phyloP scores from a whole-genome alignment of 2,888 invertebrate genomes.

The Amblyteles armatorius region DNA sequence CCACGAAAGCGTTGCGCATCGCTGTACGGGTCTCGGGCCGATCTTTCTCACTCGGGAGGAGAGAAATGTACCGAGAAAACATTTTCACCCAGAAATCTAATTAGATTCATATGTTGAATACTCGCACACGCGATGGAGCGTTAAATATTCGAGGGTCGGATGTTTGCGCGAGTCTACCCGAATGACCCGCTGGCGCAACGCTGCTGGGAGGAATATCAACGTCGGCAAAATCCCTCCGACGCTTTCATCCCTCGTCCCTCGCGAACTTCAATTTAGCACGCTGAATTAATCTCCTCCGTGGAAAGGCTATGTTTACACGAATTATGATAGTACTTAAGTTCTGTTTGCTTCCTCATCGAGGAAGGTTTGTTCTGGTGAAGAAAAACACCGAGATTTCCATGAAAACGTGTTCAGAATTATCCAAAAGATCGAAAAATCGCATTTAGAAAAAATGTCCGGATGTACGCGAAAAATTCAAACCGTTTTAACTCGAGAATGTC shows the following conservation, averaged over 20 bases:
- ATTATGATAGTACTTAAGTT: not conserved
- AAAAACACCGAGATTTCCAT: too few relatives aligned
- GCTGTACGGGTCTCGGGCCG: not conserved
- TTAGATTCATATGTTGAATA: conserved; percentile 33
- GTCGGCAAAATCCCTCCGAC: conserved; percentile 20
- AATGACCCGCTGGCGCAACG: not conserved
- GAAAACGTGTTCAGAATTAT: too few relatives aligned
- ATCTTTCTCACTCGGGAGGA: not conserved
- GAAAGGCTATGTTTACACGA: conserved; percentile 22
- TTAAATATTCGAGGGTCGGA: conserved; percentile 38
- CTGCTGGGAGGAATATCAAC: conserved; percentile 19
- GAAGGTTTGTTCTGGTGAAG: too few relatives aligned
- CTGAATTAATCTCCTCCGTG: conserved; percentile 2
- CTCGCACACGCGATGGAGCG: conserved; percentile 39
- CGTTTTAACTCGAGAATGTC: too few relatives aligned
- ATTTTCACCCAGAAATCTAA: conserved; percentile 45
- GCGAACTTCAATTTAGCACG: conserved; percentile 4
- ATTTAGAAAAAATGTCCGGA: too few relatives aligned
- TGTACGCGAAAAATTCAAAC: too few relatives aligned
- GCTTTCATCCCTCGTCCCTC: conserved; percentile 27
- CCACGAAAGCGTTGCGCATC: conserved; percentile 7
- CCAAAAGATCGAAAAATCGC: too few relatives aligned
- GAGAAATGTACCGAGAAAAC: not conserved
- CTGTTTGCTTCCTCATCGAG: too few relatives aligned
- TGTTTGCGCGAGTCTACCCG: not conserved